These are phyloP conservation scores for Equus quagga DNA, from an alignment of 2,113 vertebrate genomes.

Conservation along the genomic window DNA sequence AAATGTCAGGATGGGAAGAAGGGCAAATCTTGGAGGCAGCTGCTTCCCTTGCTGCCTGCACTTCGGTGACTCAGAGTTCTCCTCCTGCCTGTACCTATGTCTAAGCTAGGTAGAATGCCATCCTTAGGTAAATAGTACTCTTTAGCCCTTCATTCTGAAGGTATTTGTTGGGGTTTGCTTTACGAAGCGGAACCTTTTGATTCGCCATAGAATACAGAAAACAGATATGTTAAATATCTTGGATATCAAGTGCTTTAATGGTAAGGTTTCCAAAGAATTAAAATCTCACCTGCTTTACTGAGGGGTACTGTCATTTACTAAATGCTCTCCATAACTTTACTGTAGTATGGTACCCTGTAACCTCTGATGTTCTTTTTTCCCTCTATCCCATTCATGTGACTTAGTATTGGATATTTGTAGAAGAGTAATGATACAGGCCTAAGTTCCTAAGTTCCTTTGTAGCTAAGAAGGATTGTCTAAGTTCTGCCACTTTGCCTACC, in stretches of 20 bases:
- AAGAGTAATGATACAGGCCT: constrained; percentile 35
- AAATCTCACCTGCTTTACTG: constrained; percentile 40
- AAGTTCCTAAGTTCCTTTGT: neutral
- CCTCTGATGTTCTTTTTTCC: constrained; percentile 33
- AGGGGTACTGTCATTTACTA: constrained; percentile 6
- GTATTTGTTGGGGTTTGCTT: constrained; percentile 41
- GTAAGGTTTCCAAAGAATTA: constrained; percentile 58
- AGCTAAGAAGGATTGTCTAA: neutral
- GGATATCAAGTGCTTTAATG: neutral
- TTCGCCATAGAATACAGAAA: neutral
- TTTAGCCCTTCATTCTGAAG: constrained; percentile 30
- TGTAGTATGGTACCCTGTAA: neutral
- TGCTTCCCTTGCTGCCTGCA: constrained; percentile 24
- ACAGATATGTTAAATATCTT: neutral
- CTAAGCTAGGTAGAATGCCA: neutral
- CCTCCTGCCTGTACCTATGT: neutral
- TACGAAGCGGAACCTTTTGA: constrained; percentile 23
- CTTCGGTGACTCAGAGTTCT: neutral
- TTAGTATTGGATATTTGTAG: constrained; percentile 36
- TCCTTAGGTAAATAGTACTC: neutral
- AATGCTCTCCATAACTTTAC: neutral
- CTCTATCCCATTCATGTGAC: neutral
- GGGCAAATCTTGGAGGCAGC: constrained; percentile 1
- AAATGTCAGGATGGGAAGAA: neutral
- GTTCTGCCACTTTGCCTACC: neutral